Percentiles rank a stretch among this genome's conserved stretches.
These are phyloP conservation scores for Lasius platythorax DNA, from an alignment of 2,888 invertebrate genomes.

Conservation along the genomic window DNA sequence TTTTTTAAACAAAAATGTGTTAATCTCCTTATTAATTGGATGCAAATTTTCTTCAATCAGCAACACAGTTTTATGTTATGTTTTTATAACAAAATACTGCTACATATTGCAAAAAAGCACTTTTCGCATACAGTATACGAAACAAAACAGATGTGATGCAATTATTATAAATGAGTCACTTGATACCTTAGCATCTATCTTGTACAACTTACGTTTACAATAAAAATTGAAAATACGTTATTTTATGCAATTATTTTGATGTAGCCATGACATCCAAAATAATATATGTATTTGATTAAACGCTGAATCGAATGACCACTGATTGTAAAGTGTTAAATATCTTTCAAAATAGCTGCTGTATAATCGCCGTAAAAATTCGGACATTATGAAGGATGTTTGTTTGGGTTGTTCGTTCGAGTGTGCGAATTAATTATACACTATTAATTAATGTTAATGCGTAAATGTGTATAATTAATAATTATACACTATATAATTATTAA, in stretches of 20 bases:
- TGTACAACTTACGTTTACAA: constrained; percentile 3
- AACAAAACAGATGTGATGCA: no score
- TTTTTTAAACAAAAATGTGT: neutral
- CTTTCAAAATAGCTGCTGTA: neutral
- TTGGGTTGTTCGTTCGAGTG: neutral
- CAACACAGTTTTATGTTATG: neutral
- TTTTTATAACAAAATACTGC: neutral
- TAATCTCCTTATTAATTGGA: constrained; percentile 1
- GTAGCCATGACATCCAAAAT: neutral
- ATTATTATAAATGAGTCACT: constrained; percentile 7
- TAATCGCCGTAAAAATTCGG: constrained; percentile 23
- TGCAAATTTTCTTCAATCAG: neutral
- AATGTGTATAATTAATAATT: neutral
- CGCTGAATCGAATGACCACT: neutral
- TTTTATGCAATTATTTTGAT: neutral
- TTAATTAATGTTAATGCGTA: constrained; percentile 2
- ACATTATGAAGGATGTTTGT: constrained; percentile 21
- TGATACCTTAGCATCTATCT: neutral
- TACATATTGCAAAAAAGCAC: neutral
- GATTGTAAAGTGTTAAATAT: constrained; percentile 7
- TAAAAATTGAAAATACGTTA: neutral
- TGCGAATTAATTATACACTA: neutral
- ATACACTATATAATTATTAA: neutral
- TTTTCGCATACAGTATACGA: neutral
- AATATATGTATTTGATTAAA: constrained; percentile 9